These are phyloP conservation scores for Ectemnius cavifrons DNA, from an alignment of 2,888 invertebrate species.

Conservation along the genomic window DNA sequence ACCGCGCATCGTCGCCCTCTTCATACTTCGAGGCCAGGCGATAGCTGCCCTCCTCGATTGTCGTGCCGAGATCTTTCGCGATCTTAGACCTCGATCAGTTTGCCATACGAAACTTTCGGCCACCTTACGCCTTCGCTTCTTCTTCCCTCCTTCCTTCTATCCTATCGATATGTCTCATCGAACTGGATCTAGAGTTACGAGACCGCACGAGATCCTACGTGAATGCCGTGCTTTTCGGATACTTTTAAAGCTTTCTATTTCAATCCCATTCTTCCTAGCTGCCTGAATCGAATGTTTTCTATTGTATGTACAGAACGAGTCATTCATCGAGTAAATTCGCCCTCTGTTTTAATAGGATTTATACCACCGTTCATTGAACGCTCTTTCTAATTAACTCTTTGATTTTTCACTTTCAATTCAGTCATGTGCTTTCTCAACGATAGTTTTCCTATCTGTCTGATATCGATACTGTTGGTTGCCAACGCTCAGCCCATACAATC, in stretches of 20 bases:
- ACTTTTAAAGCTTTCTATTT: slow-evolving; percentile 9
- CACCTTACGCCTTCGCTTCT: slow-evolving; percentile 25
- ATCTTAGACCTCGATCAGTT: slow-evolving; percentile 48
- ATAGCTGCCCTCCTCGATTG: slow-evolving; percentile 19
- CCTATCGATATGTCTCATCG: slow-evolving; percentile 61
- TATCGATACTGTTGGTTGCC: too few species aligned
- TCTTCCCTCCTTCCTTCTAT: slow-evolving; percentile 18
- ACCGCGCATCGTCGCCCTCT: slow-evolving; percentile 36
- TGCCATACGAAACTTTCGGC: slow-evolving; percentile 27
- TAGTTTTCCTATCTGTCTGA: too few species aligned
- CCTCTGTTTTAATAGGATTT: too few species aligned
- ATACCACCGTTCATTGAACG: too few species aligned
- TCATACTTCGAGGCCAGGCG: slow-evolving; percentile 13
- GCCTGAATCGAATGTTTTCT: neutral
- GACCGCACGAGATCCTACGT: slow-evolving; percentile 38
- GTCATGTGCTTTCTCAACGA: too few species aligned
- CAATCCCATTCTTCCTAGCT: neutral
- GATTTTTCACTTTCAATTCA: too few species aligned
- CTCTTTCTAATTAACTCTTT: too few species aligned
- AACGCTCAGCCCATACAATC: too few species aligned
- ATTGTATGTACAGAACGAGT: neutral
- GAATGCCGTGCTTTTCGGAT: slow-evolving; percentile 14
- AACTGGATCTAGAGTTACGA: slow-evolving; percentile 66
- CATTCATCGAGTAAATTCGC: too few species aligned
- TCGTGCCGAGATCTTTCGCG: neutral